These are phyloP conservation scores for Lithodes maja DNA, from an alignment of 2,888 invertebrate genomes.

Conservation along the genomic window DNA sequence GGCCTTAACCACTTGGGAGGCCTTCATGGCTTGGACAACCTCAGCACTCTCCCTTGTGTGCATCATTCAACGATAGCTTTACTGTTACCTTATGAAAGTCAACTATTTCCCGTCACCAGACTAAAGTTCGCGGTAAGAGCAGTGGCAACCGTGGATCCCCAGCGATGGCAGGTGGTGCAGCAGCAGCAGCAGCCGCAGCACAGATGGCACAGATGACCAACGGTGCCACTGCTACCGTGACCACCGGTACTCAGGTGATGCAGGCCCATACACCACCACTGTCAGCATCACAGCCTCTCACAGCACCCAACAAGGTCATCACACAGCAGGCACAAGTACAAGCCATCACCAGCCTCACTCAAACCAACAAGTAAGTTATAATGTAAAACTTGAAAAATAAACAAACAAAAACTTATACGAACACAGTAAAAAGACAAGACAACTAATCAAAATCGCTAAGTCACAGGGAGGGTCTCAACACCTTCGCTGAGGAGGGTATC, in stretches of 20 bases:
- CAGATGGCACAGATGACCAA: constrained; percentile 46
- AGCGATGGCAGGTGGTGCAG: constrained; percentile 27
- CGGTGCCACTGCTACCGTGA: constrained; percentile 20
- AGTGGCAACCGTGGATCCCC: constrained; percentile 41
- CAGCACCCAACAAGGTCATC: constrained; percentile 37
- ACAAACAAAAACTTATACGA: no score
- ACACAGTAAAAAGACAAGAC: no score
- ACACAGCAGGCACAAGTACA: constrained; percentile 50
- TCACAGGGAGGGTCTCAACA: neutral
- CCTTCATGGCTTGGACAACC: no score
- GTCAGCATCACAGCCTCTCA: constrained; percentile 5
- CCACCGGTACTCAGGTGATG: constrained; percentile 53
- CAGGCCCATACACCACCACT: constrained; percentile 30
- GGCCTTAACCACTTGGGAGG: no score
- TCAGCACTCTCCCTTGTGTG: no score
- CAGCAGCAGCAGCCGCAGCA: constrained; percentile 26
- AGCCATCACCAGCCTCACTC: constrained; percentile 59
- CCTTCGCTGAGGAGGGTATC: no score
- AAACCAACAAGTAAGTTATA: constrained; percentile 58
- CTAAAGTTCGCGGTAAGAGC: constrained; percentile 62
- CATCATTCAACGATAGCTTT: no score
- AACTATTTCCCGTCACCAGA: constrained; percentile 22
- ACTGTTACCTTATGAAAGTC: no score
- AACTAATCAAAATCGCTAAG: no score
- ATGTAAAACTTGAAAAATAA: no score